Evolutionary conservation across 2,888 invertebrate genomes (phyloP), one percentile per base, ranked within the genome.

Genomic region (Pheosia gnoma): DNA sequence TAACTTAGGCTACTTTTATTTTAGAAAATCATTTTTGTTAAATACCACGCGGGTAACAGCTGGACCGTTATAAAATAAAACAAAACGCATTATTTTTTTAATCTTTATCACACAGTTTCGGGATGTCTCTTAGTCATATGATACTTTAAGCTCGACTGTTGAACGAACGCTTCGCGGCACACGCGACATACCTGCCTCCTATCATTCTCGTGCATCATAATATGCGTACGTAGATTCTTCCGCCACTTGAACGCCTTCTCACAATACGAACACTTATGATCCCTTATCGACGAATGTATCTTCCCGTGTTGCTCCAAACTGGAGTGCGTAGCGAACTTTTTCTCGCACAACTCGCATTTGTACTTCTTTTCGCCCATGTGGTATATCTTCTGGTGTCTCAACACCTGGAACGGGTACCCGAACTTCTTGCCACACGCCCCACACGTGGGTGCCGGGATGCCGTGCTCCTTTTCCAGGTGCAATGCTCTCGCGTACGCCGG

Each of bases 401-500:
- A 57, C 6, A 85, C 80, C 63, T 74, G 72, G 25, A 73, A 75
- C 0, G 82, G 83, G 59, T 69, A 85, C 0, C 80, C 69, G 64
- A 86, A 86, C 58, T 85, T 86, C 61, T 82, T 84, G 6, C 84
- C 85, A 66, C 86, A 87, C 0, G 82, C 83, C 0, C 75, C 75
- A 59, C 86, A 86, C 0, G 69, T 71, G 1, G 86, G 86, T 0
- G 80, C 74, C 0, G 81, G 81, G 4, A 84, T 65, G 0, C 83
- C 84, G 59, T 86, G 86, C 3, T 70, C 82, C 49, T 75, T 71
- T 58, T 86, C 86, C 43, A 85, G 57, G 41, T 86, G 86, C 0
- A 66, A 67, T 0, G 80, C 75, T 25, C 80, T 58, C n/a, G 60
- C 38, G n/a, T 79, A 58, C 0, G 63, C 66, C 0, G 79, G 71